A percentile compares a stretch with the other conserved stretches of the same genome.
phyloP scores from a whole-genome alignment of 2,797 vertebrate genomes.

The Phylloscopus collybita region DNA sequence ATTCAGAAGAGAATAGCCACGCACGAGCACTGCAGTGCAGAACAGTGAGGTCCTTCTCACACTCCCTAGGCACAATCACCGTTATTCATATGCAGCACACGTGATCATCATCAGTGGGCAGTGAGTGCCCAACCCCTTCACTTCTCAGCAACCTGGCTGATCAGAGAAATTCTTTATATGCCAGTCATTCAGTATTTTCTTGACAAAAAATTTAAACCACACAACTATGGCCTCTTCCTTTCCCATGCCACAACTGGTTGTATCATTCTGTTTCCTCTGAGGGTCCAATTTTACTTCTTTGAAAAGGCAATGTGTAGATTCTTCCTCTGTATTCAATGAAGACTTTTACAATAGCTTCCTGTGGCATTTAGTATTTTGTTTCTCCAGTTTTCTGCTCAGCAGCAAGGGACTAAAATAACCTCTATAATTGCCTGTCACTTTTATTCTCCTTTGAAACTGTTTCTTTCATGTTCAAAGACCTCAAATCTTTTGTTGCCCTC shows the following conservation, averaged over 20 bases:
- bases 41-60: background rate
- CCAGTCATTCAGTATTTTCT: background rate
- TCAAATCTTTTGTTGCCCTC: background rate
- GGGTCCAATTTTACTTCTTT: background rate
- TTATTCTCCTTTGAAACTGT: background rate
- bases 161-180: background rate
- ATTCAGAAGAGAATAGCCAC: background rate
- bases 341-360: background rate
- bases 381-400: background rate
- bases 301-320: background rate
- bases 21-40: background rate
- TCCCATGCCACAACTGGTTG: background rate
- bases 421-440: background rate
- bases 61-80: background rate
- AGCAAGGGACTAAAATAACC: background rate
- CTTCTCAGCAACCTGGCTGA: background rate
- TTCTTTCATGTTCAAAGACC: background rate
- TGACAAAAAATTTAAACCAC: background rate
- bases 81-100: background rate
- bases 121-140: background rate
- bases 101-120: background rate
- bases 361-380: background rate
- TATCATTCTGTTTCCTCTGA: background rate
- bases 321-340: background rate
- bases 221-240: background rate